These are phyloP conservation scores for Lutjanus argentimaculatus DNA, from an alignment of 2,797 vertebrate species.

Conservation along the genomic window DNA sequence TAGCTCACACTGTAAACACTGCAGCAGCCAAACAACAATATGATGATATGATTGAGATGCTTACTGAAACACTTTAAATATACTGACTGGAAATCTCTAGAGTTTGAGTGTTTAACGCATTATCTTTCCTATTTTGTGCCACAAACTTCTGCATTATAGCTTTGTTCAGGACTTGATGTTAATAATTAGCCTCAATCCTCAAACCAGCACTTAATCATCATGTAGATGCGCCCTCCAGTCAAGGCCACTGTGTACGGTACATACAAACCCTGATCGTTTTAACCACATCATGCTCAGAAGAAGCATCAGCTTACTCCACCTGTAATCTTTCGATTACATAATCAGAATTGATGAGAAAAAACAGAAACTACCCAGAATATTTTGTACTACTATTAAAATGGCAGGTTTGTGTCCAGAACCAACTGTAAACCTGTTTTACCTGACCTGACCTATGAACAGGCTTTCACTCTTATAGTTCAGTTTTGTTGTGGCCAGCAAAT, in stretches of 20 bases:
- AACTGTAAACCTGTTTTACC: no score
- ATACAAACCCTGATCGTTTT: slow-evolving; percentile 50
- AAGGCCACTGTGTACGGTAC: slow-evolving; percentile 33
- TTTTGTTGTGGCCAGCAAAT: neutral
- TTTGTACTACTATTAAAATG: slow-evolving; percentile 15
- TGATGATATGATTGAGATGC: neutral
- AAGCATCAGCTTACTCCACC: slow-evolving; percentile 7
- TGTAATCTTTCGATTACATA: slow-evolving; percentile 42
- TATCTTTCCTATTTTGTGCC: slow-evolving; percentile 2
- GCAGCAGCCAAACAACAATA: neutral
- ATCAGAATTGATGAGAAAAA: slow-evolving; percentile 28
- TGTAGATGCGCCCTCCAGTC: slow-evolving; percentile 22
- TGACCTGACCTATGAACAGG: neutral
- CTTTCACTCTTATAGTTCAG: neutral
- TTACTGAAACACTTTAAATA: neutral
- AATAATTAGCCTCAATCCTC: slow-evolving; percentile 56
- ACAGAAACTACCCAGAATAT: slow-evolving; percentile 1
- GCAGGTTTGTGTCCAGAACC: neutral
- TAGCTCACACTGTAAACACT: neutral
- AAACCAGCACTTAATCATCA: slow-evolving; percentile 50
- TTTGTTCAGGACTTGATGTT: slow-evolving; percentile 31
- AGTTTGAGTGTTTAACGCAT: slow-evolving; percentile 23
- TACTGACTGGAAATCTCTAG: neutral
- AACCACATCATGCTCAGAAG: slow-evolving; percentile 53
- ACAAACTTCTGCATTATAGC: slow-evolving; percentile 22